A percentile compares a stretch with the other conserved stretches of the same genome.
These are phyloP conservation scores for Leptestheria dahalacensis DNA, from an alignment of 1,140 invertebrate genomes.

Conservation along the genomic window DNA sequence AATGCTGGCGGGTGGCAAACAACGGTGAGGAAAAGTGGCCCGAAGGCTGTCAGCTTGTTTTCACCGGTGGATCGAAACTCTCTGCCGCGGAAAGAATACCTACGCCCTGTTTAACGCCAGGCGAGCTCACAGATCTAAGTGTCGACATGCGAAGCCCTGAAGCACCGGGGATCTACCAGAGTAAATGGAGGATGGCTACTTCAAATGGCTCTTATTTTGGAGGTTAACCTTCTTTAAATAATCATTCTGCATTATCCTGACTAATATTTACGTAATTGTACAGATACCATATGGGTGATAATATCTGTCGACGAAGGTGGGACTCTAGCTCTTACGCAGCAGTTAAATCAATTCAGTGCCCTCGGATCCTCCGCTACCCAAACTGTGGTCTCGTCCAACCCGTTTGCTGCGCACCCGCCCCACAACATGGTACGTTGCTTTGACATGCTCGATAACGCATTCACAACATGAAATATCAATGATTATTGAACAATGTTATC, in stretches of 20 bases:
- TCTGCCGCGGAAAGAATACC: conserved; percentile 38
- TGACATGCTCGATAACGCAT: background rate
- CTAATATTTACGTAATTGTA: conserved; percentile 22
- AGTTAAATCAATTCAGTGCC: conserved; percentile 40
- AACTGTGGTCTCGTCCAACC: conserved; percentile 14
- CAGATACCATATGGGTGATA: conserved; percentile 53
- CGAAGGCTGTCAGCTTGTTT: conserved; percentile 51
- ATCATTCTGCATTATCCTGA: conserved; percentile 22
- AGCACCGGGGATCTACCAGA: conserved; percentile 51
- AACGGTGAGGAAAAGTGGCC: conserved; percentile 64
- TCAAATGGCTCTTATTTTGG: conserved; percentile 66
- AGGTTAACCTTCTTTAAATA: conserved; percentile 36
- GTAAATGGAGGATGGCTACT: conserved; percentile 69
- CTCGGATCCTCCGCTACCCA: conserved; percentile 23
- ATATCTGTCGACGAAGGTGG: conserved; percentile 48
- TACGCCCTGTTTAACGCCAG: conserved; percentile 45
- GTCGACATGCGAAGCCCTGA: conserved; percentile 52
- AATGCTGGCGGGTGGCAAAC: conserved; percentile 68
- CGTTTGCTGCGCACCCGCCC: conserved; percentile 15
- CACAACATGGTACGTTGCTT: background rate
- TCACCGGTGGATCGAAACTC: conserved; percentile 42
- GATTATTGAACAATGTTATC: background rate
- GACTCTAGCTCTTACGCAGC: conserved; percentile 49
- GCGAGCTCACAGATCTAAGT: conserved; percentile 45
- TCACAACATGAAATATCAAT: background rate